phyloP scores from a whole-genome alignment of 2,888 invertebrate genomes.

The Sialis lutaria region DNA sequence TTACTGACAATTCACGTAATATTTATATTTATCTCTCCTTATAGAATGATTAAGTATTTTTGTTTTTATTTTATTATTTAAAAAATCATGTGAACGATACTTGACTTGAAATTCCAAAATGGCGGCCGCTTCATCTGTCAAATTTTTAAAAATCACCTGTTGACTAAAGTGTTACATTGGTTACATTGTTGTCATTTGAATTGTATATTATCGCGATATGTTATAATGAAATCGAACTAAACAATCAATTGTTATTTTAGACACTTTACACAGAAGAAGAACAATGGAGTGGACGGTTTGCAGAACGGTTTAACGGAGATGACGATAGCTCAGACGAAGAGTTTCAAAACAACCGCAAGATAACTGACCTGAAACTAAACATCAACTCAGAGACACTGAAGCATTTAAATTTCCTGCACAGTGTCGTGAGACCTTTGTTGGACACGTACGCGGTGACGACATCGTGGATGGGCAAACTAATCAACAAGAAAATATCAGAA shows the following conservation, averaged over 20 bases:
- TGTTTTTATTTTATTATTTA: too few species aligned
- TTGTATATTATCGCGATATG: too few species aligned
- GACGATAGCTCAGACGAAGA: slow-evolving; percentile 23
- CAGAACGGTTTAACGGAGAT: slow-evolving; percentile 30
- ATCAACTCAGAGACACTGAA: slow-evolving; percentile 14
- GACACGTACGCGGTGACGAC: slow-evolving; percentile 57
- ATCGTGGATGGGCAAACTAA: slow-evolving; percentile 34
- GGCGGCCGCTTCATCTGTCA: too few species aligned
- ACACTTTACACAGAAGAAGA: slow-evolving; percentile 28
- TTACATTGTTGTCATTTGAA: too few species aligned
- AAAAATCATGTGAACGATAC: too few species aligned
- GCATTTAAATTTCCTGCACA: slow-evolving; percentile 24
- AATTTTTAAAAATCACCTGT: too few species aligned
- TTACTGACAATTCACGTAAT: too few species aligned
- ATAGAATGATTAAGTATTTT: too few species aligned
- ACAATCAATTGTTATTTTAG: slow-evolving; percentile 10
- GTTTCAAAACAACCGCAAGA: slow-evolving; percentile 15
- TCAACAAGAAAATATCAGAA: slow-evolving; percentile 39
- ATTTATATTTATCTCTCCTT: too few species aligned
- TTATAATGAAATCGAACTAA: background rate
- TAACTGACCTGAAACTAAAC: slow-evolving; percentile 15
- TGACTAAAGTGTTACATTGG: too few species aligned
- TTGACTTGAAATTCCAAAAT: too few species aligned
- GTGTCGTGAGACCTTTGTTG: slow-evolving; percentile 49
- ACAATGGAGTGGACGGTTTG: slow-evolving; percentile 35